Evolutionary conservation across 2,888 invertebrate genomes (phyloP).

Genomic region (Fissipunctia ypsillon): DNA sequence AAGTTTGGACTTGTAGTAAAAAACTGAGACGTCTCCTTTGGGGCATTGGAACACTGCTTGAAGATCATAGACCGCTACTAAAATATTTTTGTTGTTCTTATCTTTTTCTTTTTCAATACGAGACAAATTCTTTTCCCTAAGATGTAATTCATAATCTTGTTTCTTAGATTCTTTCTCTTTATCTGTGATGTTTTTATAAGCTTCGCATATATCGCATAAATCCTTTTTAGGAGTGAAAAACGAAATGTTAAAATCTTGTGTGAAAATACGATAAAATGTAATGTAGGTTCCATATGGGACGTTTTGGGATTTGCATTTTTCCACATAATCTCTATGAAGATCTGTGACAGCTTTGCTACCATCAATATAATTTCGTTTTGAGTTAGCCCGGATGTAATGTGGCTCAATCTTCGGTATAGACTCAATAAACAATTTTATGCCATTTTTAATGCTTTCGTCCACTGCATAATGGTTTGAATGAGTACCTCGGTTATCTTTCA

Average conservation of each 20-base stretch:
- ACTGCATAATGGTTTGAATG: too few relatives aligned
- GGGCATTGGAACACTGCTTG: constrained; percentile 45
- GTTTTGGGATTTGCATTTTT: constrained; percentile 45
- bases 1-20: constrained; percentile 58
- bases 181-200: constrained; percentile 43
- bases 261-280: constrained; percentile 5
- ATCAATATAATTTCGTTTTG: constrained; percentile 44
- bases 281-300: constrained; percentile 32
- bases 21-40: constrained; percentile 44
- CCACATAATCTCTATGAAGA: constrained; percentile 60
- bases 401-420: constrained; percentile 38
- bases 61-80: constrained; percentile 34
- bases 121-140: constrained; percentile 27
- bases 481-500: too few relatives aligned
- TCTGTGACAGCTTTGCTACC: constrained; percentile 47
- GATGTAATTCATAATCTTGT: constrained; percentile 31
- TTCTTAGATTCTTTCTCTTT: constrained; percentile 38
- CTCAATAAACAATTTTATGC: constrained; percentile 32
- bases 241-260: too few relatives aligned
- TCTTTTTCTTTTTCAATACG: constrained; percentile 44
- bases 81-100: constrained; percentile 30
- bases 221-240: constrained; percentile 4
- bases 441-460: constrained; percentile 32
- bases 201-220: constrained; percentile 10
- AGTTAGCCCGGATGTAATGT: too few relatives aligned